Conservation (phyloP, 2,797 vertebrate species). For the Chaenodraco wilsoni region DNA sequence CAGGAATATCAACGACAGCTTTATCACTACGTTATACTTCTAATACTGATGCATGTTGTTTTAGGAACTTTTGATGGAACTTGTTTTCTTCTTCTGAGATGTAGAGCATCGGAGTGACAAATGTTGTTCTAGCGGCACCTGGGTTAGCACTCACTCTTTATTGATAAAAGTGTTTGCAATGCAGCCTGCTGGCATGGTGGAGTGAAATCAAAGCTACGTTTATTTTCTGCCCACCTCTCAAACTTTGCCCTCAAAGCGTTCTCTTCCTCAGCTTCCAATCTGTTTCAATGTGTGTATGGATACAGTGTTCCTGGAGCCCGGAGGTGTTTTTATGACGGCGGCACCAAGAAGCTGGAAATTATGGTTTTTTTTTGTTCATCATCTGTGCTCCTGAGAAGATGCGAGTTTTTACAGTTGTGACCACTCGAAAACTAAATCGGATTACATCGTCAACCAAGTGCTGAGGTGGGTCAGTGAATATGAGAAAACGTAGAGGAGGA, state of each 20-base stretch:
- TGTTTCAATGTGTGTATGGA: constrained; percentile 26
- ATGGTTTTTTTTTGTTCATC: constrained; percentile 12
- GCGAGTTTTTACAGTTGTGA: not conserved
- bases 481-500: not conserved
- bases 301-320: constrained; percentile 26
- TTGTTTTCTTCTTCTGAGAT: constrained; percentile 4
- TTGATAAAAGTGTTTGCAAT: constrained; percentile 41
- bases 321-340: constrained; percentile 46
- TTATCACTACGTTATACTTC: constrained; percentile 8
- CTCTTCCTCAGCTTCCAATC: constrained; percentile 27
- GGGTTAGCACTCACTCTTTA: constrained; percentile 32
- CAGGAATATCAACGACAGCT: constrained; percentile 13
- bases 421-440: not conserved
- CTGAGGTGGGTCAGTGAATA: not conserved
- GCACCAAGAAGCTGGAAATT: constrained; percentile 16
- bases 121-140: constrained; percentile 28
- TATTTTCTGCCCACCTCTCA: constrained; percentile 50
- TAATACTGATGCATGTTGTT: not conserved
- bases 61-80: constrained; percentile 5
- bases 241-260: constrained; percentile 39
- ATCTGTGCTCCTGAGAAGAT: constrained; percentile 5
- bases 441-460: not conserved
- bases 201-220: constrained; percentile 58
- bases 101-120: constrained; percentile 28
- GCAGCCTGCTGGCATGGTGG: constrained; percentile 23